Evolutionary conservation across 2,888 invertebrate species (phyloP), one percentile per base, ranked within the genome.

Genomic region (Aradus depressus): DNA sequence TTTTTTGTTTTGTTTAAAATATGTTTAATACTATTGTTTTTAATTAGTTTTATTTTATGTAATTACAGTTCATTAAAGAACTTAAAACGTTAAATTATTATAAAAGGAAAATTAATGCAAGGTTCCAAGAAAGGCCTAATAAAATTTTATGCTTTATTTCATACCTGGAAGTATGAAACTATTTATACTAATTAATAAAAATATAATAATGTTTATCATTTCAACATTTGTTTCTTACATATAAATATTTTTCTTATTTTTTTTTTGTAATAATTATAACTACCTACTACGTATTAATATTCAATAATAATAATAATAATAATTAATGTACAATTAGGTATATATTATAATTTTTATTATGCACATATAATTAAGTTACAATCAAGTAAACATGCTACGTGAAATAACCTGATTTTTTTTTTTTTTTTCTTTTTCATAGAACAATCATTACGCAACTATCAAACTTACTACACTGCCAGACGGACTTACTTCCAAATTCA

Each of bases 71-170:
- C 4, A 8, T 32, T 25, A 32, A 43, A 26, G 34, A 32, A 42
- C 31, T 43, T 16, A 32, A 25, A 34, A 23, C 28, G n/a, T 12
- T 41, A 31, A 18, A 31, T 23, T n/a, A 39, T 28, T 38, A 45
- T 32, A 28, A 26, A 41, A 35, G 37, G 41, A 39, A 35, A 45
- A 48, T 51, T 44, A 22, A 55, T 37, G 55, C 55, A 55, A 55
- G 53, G 55, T 55, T 55, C 50, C 55, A 50, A 53, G 16, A 55
- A 53, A 45, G 55, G 55, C 55, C 55, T 55, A 55, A 52, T 19
- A 16, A 6, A 16, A 16, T 34, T 16, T 34, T 34, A 16, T 34
- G 18, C 14, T 34, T 16, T 4, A 34, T 34, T 18, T 34, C 14
- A 18, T 34, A 16, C 34, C 4, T 34, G 18, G 21, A 38, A 38